phyloP scores from a whole-genome alignment of 2,113 vertebrate species.

The Aleadryas rufinucha region DNA sequence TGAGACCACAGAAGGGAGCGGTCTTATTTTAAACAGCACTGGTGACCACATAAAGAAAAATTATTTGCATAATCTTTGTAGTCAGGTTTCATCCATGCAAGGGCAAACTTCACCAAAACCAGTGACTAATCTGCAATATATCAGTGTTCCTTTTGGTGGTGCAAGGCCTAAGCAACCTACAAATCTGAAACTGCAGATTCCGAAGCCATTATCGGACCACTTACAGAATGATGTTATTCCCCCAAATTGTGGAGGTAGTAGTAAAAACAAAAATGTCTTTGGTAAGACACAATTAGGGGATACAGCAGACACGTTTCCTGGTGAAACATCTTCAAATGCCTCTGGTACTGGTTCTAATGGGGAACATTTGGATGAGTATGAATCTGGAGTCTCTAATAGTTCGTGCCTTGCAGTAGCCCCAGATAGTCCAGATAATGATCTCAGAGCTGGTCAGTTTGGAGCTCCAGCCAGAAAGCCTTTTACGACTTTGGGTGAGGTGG shows the following conservation, averaged over 20 bases:
- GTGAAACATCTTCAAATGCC: conserved; percentile 69
- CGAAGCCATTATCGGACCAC: conserved; percentile 85
- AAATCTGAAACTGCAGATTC: conserved; percentile 93
- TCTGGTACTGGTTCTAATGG: conserved; percentile 73
- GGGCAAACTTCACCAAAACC: conserved; percentile 72
- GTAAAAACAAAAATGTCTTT: conserved; percentile 91
- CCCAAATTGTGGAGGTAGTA: conserved; percentile 72
- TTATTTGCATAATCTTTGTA: conserved; percentile 75
- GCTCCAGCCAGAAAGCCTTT: conserved; percentile 80
- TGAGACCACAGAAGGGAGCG: conserved; percentile 68
- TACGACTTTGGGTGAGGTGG: conserved; percentile 89
- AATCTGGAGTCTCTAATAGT: conserved; percentile 72
- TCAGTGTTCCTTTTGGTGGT: conserved; percentile 92
- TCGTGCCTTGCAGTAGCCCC: conserved; percentile 74
- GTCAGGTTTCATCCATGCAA: conserved; percentile 71
- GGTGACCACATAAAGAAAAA: conserved; percentile 78
- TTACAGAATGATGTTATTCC: conserved; percentile 85
- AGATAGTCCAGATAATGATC: conserved; percentile 94
- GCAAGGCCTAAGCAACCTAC: conserved; percentile 96
- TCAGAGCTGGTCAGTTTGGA: conserved; percentile 89
- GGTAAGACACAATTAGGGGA: conserved; percentile 68
- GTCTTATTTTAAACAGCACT: conserved; percentile 71
- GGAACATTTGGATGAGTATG: conserved; percentile 75
- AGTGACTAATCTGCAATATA: conserved; percentile 77
- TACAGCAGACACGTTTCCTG: conserved; percentile 48